Evolutionary conservation across 2,797 vertebrate species (phyloP).

Genomic region (Pipistrellus nathusii): DNA sequence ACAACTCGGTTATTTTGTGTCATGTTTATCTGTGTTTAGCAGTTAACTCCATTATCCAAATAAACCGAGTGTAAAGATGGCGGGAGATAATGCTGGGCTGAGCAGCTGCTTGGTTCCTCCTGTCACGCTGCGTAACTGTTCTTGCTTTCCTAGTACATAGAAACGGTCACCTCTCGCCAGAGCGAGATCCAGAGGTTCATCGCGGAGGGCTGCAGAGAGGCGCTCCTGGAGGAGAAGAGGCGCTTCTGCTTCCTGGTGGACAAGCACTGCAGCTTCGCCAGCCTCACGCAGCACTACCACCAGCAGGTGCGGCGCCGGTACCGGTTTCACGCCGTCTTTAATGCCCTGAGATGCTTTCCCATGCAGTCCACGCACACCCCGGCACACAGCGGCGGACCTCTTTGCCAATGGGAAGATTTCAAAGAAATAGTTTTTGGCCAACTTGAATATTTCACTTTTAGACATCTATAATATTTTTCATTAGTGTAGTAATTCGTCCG

Average conservation of each 20-base stretch:
- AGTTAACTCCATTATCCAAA: not conserved
- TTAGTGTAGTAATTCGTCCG: not conserved
- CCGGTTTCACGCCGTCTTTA: not conserved
- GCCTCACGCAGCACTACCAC: slow-evolving; percentile 92
- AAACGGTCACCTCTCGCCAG: slow-evolving; percentile 94
- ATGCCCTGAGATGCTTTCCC: not conserved
- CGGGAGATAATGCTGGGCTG: not conserved
- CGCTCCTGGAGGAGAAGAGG: slow-evolving; percentile 97
- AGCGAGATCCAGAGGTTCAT: slow-evolving; percentile 97
- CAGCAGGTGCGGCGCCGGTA: slow-evolving; percentile 88
- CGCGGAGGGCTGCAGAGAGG: slow-evolving; percentile 96
- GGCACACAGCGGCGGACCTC: not conserved
- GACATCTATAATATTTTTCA: too few relatives aligned
- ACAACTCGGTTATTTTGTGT: not conserved
- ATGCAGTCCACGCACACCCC: not conserved
- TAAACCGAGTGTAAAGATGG: not conserved
- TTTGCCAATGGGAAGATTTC: not conserved
- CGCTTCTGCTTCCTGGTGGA: slow-evolving; percentile 98
- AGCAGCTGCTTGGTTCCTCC: not conserved
- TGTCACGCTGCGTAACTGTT: not conserved
- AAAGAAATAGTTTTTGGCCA: not conserved
- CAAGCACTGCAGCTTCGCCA: slow-evolving; percentile 96
- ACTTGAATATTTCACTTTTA: not conserved
- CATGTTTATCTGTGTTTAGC: not conserved
- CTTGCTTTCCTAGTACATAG: slow-evolving; percentile 90